phyloP scores from a whole-genome alignment of 1,140 invertebrate species.

The Galleria mellonella region DNA sequence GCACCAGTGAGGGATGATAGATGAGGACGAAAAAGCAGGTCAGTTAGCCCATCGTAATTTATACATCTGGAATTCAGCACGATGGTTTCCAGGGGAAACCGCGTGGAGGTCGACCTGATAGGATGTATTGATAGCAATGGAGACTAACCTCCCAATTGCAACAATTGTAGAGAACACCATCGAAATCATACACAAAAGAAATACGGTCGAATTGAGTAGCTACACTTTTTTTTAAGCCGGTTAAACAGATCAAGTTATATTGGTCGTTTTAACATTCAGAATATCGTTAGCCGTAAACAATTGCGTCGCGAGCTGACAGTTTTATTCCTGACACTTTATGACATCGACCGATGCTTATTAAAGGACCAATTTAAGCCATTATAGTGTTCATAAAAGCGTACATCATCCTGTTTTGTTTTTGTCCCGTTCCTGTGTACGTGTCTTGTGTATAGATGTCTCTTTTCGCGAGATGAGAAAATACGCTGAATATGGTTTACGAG shows the following conservation, averaged over 20 bases:
- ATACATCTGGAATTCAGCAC: too few relatives aligned
- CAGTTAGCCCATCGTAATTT: too few relatives aligned
- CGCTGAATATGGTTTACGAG: slow-evolving; percentile 60
- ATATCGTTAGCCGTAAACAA: slow-evolving; percentile 40
- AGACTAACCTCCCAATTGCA: too few relatives aligned
- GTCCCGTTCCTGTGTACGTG: slow-evolving; percentile 20
- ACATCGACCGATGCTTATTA: slow-evolving; percentile 58
- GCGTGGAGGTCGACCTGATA: too few relatives aligned
- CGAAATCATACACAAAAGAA: too few relatives aligned
- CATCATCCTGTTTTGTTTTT: slow-evolving; percentile 57
- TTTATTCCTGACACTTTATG: slow-evolving; percentile 47
- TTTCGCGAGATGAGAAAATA: slow-evolving; percentile 19
- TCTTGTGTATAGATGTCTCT: slow-evolving; percentile 21
- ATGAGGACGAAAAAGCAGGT: too few relatives aligned
- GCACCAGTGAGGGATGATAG: too few relatives aligned
- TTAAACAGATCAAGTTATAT: slow-evolving; percentile 7
- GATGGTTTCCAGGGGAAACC: too few relatives aligned
- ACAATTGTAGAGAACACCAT: too few relatives aligned
- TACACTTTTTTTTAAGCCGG: too few relatives aligned
- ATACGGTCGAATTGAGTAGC: too few relatives aligned
- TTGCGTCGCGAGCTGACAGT: slow-evolving; percentile 39
- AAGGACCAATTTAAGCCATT: slow-evolving; percentile 71
- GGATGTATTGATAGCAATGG: too few relatives aligned
- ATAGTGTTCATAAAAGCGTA: slow-evolving; percentile 61
- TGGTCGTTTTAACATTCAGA: slow-evolving; percentile 26